Evolutionary conservation across 2,797 vertebrate genomes (phyloP).

Genomic region (Lepus oiostolus): DNA sequence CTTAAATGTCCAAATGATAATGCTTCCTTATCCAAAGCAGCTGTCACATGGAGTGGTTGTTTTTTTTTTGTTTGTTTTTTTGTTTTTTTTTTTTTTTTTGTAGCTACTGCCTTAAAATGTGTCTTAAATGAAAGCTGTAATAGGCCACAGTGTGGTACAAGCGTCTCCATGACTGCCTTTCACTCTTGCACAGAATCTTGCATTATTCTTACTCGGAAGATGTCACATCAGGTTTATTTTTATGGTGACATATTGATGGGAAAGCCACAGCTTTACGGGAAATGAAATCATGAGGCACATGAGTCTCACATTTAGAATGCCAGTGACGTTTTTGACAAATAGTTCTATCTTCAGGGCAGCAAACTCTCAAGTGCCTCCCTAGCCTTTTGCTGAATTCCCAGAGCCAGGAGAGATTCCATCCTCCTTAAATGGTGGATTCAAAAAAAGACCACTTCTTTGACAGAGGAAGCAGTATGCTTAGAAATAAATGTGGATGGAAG

Average conservation of each 20-base stretch:
- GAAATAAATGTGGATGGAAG: neutral
- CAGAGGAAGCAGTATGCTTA: neutral
- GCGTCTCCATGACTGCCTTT: neutral
- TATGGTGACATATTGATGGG: neutral
- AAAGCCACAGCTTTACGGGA: constrained; percentile 33
- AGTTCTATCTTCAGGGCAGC: neutral
- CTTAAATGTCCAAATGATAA: neutral
- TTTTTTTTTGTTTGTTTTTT: too few relatives aligned
- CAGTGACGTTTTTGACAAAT: neutral
- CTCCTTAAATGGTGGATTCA: neutral
- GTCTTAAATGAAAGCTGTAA: neutral
- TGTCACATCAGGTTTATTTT: constrained; percentile 34
- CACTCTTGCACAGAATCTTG: neutral
- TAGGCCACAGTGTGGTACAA: neutral
- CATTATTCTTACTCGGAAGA: neutral
- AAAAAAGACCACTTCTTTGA: neutral
- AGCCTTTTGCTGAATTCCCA: neutral
- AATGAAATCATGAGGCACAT: neutral
- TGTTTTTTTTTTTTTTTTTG: neutral
- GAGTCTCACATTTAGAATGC: neutral
- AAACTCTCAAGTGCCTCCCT: neutral
- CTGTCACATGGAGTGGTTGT: neutral
- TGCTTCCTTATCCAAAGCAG: neutral
- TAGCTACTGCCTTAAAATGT: neutral
- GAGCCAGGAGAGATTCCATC: neutral